These are phyloP conservation scores for Intellagama lesueurii DNA, from an alignment of 2,797 vertebrate genomes.

Conservation along the genomic window DNA sequence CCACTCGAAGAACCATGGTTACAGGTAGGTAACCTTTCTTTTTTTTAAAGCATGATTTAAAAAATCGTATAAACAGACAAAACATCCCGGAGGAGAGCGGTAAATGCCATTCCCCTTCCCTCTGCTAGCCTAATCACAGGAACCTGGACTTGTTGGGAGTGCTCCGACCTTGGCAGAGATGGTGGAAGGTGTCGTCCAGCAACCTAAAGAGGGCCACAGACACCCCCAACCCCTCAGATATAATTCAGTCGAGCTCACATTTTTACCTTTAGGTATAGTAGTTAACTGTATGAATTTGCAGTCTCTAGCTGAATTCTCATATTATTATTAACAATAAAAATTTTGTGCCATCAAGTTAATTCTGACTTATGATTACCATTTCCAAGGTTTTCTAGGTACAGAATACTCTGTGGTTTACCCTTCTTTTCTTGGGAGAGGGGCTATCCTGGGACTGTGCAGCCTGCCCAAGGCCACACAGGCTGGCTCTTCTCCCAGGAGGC, in stretches of 20 bases:
- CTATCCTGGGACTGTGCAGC: too few species aligned
- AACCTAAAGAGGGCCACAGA: neutral
- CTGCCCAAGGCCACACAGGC: too few species aligned
- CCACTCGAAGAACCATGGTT: too few species aligned
- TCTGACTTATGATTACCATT: too few species aligned
- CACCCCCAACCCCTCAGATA: neutral
- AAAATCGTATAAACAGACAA: too few species aligned
- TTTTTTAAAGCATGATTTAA: too few species aligned
- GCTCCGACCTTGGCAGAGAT: neutral
- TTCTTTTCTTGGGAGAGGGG: too few species aligned
- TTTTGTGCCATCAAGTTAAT: neutral
- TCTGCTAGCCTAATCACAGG: neutral
- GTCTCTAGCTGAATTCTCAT: neutral
- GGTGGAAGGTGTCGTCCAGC: neutral
- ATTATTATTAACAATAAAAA: neutral
- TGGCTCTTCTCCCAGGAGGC: too few species aligned
- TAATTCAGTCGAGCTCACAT: neutral
- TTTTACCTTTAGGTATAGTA: neutral
- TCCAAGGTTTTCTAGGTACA: too few species aligned
- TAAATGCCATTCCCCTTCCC: neutral
- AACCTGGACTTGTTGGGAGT: neutral
- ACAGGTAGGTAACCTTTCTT: too few species aligned
- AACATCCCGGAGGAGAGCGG: neutral
- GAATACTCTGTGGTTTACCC: too few species aligned
- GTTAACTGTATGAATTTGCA: neutral